Base-by-base conservation (phyloP, 2,113 vertebrate genomes). In the Microcebus ravelobensis region DNA sequence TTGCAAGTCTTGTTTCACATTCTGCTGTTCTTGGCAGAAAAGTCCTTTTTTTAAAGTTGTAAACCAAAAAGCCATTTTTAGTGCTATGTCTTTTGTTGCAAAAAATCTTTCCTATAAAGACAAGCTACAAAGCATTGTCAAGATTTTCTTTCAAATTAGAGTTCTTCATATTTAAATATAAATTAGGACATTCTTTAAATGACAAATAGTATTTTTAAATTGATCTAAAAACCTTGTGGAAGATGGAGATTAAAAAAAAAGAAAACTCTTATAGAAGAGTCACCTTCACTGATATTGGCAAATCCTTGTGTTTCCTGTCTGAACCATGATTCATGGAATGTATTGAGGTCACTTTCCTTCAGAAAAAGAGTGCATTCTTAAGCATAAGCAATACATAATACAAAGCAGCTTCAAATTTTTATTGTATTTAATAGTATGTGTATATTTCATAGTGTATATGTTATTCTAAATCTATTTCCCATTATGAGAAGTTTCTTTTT, bases 21-120 rank as follows among this genome's bases (percentile, higher is more conserved):
- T 98, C 96, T 98, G 93, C 97, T 98, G 93, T 97, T 97, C 87
- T 97, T 98, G 97, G 96, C 97, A 98, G 93, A 84, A 91, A n/a
- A 76, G 97, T 97, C 34, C n/a, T 67, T 59, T 97, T 42, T 73
- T 52, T 52, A 11, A n/a, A 93, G 57, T 91, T 74, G 71, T 74
- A 96, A 80, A 95, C 81, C 45, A 50, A 87, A 91, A 70, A 94
- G 91, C 36, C 36, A 95, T 73, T 80, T 96, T 76, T 95, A 87
- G 77, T 87, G 61, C 31, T 85, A 7, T 34, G 48, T 9, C 17
- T 97, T 97, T 98, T 97, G 39, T 97, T 96, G 20, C 18, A 23
- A 23, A n/a, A 90, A 87, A 96, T 94, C 0, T 13, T 48, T 52
- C 20, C 73, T 94, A 29, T 76, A 85, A 20, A n/a, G 13, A 87